phyloP scores from a whole-genome alignment of 2,888 invertebrate species.

The Lithophane leautieri region DNA sequence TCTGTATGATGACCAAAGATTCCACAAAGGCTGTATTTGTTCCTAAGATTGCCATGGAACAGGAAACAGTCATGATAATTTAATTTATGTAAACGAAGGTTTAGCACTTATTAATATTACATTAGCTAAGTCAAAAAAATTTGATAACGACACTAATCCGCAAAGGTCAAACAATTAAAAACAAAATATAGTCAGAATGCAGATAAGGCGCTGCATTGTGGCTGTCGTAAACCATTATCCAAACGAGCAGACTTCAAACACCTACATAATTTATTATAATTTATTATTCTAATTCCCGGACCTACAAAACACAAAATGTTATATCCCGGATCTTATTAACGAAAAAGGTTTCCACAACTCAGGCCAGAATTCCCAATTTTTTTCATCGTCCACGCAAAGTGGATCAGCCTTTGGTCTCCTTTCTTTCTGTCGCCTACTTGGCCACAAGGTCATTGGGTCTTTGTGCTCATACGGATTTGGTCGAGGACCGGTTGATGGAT shows the following conservation, averaged over 20 bases:
- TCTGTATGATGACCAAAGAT: background rate
- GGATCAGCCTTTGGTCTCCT: constrained; percentile 32
- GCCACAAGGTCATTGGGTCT: constrained; percentile 56
- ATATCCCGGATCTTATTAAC: constrained; percentile 31
- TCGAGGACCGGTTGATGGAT: constrained; percentile 47
- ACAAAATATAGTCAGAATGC: background rate
- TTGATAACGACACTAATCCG: background rate
- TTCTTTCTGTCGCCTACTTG: constrained; percentile 54
- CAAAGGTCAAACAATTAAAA: constrained; percentile 2
- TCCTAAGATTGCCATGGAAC: background rate
- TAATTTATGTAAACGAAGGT: background rate
- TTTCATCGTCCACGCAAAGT: constrained; percentile 24
- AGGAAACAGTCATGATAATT: background rate
- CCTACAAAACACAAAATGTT: background rate
- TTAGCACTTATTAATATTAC: too few species aligned
- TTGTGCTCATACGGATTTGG: constrained; percentile 60
- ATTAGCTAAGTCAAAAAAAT: background rate
- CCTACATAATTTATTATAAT: background rate
- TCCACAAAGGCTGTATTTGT: background rate
- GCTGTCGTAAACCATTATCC: background rate
- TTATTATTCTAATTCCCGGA: constrained; percentile 27
- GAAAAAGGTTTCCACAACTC: constrained; percentile 11
- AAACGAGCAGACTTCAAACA: background rate
- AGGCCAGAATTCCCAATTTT: constrained; percentile 50
- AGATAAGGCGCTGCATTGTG: background rate